phyloP scores from a whole-genome alignment of 2,113 vertebrate species.

The Falco punctatus region DNA sequence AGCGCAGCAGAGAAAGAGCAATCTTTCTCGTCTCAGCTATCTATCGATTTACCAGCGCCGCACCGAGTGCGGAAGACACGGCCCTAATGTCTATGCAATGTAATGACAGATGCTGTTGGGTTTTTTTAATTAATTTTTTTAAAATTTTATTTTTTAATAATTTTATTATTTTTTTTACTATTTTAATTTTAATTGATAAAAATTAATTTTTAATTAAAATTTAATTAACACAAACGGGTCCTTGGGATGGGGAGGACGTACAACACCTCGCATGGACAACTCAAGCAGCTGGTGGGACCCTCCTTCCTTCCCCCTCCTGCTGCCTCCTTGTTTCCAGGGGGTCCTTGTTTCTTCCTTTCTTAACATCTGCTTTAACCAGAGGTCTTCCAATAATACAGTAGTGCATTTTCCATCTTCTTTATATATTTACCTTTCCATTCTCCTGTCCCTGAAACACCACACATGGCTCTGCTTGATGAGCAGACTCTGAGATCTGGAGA shows the following conservation, averaged over 20 bases:
- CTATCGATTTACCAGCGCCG: rapidly evolving
- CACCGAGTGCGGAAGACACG: background rate
- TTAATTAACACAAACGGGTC: rapidly evolving
- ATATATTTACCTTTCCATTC: background rate
- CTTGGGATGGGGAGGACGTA: background rate
- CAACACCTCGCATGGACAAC: rapidly evolving
- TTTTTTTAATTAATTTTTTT: background rate
- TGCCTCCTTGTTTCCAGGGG: background rate
- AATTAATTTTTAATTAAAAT: no score
- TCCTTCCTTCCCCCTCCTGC: background rate
- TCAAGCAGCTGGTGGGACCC: background rate
- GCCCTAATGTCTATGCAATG: background rate
- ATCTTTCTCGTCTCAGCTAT: background rate
- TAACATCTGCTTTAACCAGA: background rate
- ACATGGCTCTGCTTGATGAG: background rate
- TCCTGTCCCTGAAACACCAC: background rate
- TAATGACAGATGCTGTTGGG: background rate
- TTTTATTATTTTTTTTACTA: no score
- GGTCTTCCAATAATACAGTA: background rate
- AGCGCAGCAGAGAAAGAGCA: no score
- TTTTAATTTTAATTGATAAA: no score
- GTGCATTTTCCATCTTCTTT: background rate
- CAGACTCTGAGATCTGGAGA: background rate
- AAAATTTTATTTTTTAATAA: no score
- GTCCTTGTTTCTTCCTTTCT: background rate